phyloP scores from a whole-genome alignment of 2,888 invertebrate species.

The Andrena chrysosceles region DNA sequence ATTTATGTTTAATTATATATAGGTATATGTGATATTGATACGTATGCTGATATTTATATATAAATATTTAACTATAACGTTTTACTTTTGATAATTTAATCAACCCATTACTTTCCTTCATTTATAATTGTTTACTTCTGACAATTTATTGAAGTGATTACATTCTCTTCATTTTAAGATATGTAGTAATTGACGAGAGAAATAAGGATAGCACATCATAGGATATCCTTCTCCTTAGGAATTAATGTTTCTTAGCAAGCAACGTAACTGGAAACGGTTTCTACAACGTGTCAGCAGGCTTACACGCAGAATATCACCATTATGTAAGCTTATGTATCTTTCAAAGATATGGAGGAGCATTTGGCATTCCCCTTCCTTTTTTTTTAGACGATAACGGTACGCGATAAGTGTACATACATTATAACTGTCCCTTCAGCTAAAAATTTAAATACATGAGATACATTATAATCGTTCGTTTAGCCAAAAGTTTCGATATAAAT shows the following conservation, averaged over 20 bases:
- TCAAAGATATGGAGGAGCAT: constrained; percentile 35
- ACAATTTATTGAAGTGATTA: too few species aligned
- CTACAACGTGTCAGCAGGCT: constrained; percentile 3
- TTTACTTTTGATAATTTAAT: not conserved
- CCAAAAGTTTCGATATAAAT: not conserved
- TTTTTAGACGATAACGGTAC: constrained; percentile 20
- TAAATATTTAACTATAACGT: not conserved
- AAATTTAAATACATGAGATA: not conserved
- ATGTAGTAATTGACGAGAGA: not conserved
- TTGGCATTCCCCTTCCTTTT: constrained; percentile 25
- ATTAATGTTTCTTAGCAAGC: constrained; percentile 10
- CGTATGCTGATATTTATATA: too few species aligned
- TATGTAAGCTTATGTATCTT: constrained; percentile 55
- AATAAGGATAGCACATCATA: not conserved
- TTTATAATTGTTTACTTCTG: too few species aligned
- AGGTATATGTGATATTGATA: too few species aligned
- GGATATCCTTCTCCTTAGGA: not conserved
- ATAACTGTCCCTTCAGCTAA: not conserved
- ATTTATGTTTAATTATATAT: too few species aligned
- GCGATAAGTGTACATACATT: constrained; percentile 6
- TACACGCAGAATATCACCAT: constrained; percentile 21
- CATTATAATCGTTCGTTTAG: not conserved
- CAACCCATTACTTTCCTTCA: too few species aligned
- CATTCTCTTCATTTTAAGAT: too few species aligned
- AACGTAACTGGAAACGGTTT: not conserved